Conservation (phyloP, 2,797 vertebrate species). For the Enteromius afrohamiltoni region DNA sequence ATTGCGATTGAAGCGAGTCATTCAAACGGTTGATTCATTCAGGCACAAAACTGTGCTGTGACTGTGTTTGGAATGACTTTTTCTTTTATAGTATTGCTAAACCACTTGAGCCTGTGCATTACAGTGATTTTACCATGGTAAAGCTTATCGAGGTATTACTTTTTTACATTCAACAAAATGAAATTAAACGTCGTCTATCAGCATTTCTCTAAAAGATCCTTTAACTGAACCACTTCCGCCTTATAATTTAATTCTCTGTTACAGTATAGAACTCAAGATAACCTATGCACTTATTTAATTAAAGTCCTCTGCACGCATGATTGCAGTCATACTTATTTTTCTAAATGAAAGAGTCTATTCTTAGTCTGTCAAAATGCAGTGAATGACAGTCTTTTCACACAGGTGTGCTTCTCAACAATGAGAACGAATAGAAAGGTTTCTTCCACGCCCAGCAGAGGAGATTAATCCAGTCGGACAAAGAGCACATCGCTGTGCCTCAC, state of each 20-base stretch:
- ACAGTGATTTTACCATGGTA: neutral
- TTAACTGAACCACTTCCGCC: neutral
- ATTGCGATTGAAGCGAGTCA: too few species aligned
- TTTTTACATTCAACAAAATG: neutral
- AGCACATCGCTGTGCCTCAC: conserved; percentile 26
- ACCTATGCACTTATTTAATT: neutral
- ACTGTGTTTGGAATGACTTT: neutral
- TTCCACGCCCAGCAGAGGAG: conserved; percentile 4
- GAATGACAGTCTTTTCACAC: neutral
- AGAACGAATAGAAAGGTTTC: neutral
- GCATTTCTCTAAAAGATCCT: conserved; percentile 31
- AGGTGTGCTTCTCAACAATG: neutral
- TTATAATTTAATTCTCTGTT: neutral
- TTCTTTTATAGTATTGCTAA: neutral
- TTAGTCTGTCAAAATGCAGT: neutral
- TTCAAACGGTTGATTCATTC: too few species aligned
- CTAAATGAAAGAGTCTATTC: neutral
- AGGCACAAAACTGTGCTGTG: too few species aligned
- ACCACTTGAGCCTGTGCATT: neutral
- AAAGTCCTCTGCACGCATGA: neutral
- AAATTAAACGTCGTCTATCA: conserved; percentile 25
- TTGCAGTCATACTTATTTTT: neutral
- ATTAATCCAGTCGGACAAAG: conserved; percentile 49
- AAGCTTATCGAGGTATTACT: neutral
- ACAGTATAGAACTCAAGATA: neutral